Evolutionary conservation across 2,888 invertebrate species (phyloP).

Genomic region (Clunio marinus): DNA sequence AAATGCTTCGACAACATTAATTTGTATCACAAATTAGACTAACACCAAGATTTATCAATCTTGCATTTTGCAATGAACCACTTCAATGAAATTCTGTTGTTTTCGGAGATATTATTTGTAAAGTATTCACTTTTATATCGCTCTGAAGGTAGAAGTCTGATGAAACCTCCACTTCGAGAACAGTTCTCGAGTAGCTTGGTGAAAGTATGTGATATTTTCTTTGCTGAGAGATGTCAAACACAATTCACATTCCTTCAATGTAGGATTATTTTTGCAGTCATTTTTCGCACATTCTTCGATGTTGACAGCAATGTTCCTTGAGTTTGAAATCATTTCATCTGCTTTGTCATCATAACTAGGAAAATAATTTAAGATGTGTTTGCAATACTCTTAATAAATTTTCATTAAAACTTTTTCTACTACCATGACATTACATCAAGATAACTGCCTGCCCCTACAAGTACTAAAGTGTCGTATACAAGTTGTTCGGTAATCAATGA

Average conservation of each 20-base stretch:
- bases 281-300: background rate
- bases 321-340: background rate
- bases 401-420: too few species aligned
- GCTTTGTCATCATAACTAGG: background rate
- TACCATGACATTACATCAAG: background rate
- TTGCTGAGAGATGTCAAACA: background rate
- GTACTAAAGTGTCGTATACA: conserved; percentile 69
- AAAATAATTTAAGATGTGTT: background rate
- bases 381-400: background rate
- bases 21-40: too few species aligned
- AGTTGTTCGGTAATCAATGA: conserved; percentile 81
- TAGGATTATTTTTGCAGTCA: background rate
- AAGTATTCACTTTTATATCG: background rate
- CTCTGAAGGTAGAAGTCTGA: background rate
- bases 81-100: background rate
- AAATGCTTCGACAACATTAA: too few species aligned
- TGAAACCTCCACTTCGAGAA: background rate
- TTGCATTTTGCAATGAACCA: background rate
- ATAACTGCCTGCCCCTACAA: conserved; percentile 56
- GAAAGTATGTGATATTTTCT: background rate
- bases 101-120: background rate
- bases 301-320: background rate
- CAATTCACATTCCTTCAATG: background rate
- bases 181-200: conserved; percentile 15
- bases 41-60: background rate